Percentiles rank a stretch among this genome's conserved stretches.
These are phyloP conservation scores for Trichechus manatus DNA, from an alignment of 2,113 vertebrate genomes.

Conservation along the genomic window DNA sequence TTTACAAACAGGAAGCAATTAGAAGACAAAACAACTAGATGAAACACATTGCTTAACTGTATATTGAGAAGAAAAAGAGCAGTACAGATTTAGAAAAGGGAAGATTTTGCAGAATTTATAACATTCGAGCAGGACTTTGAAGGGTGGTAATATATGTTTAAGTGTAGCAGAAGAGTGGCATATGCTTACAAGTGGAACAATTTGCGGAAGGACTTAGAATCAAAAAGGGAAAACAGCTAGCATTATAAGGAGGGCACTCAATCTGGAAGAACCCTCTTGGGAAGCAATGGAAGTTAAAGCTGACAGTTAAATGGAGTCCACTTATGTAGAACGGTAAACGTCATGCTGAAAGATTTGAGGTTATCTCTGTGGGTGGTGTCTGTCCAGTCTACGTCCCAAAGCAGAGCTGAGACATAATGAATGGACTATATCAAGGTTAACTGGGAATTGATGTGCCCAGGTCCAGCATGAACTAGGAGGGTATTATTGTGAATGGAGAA, in stretches of 20 bases:
- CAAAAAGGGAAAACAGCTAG: background rate
- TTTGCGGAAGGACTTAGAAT: background rate
- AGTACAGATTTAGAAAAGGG: background rate
- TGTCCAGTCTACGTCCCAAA: background rate
- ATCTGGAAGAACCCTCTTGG: background rate
- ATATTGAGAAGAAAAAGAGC: background rate
- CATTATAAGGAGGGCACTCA: background rate
- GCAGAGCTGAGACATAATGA: background rate
- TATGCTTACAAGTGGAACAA: background rate
- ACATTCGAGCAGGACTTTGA: background rate
- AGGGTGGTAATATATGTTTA: background rate
- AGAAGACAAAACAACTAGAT: background rate
- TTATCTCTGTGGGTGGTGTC: background rate
- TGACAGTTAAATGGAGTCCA: background rate
- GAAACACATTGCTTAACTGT: background rate
- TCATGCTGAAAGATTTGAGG: background rate
- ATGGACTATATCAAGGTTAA: background rate
- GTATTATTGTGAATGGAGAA: background rate
- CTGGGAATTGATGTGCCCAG: background rate
- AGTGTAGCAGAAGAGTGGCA: background rate
- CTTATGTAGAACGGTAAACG: background rate
- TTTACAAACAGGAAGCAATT: background rate
- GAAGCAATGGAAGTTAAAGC: background rate
- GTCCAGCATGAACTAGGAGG: background rate
- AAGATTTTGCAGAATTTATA: background rate